Percentiles rank a stretch among this genome's conserved stretches.
phyloP scores from a whole-genome alignment of 2,113 vertebrate genomes.

The Tetrao urogallus region DNA sequence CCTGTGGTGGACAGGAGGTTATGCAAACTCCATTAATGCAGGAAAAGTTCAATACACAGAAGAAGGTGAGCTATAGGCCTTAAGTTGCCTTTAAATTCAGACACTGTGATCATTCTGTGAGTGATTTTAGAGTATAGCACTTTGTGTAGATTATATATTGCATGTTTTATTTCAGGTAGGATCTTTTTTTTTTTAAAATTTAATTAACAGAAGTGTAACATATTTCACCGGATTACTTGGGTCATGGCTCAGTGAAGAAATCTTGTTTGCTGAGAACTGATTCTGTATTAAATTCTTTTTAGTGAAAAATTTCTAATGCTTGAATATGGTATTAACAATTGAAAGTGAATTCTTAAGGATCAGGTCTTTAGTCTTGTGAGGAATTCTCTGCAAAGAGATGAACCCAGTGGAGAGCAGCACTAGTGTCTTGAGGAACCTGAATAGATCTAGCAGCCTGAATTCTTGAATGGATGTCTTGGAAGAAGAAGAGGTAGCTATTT shows the following conservation, averaged over 20 bases:
- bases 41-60: background rate
- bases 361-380: background rate
- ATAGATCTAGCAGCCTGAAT: conserved; percentile 1
- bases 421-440: background rate
- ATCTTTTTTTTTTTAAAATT: background rate
- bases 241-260: background rate
- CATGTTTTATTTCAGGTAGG: background rate
- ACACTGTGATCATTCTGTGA: background rate
- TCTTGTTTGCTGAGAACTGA: background rate
- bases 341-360: background rate
- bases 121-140: background rate
- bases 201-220: background rate
- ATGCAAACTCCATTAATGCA: background rate
- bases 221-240: background rate
- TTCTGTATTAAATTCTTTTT: background rate
- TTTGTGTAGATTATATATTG: background rate
- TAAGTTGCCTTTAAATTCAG: background rate
- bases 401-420: background rate
- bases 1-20: conserved; percentile 5
- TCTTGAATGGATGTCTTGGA: background rate
- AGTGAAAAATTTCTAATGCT: background rate
- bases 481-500: background rate
- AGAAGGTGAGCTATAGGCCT: background rate
- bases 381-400: background rate
- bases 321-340: background rate